phyloP scores from a whole-genome alignment of 2,113 vertebrate genomes.

The Carassius gibelio region DNA sequence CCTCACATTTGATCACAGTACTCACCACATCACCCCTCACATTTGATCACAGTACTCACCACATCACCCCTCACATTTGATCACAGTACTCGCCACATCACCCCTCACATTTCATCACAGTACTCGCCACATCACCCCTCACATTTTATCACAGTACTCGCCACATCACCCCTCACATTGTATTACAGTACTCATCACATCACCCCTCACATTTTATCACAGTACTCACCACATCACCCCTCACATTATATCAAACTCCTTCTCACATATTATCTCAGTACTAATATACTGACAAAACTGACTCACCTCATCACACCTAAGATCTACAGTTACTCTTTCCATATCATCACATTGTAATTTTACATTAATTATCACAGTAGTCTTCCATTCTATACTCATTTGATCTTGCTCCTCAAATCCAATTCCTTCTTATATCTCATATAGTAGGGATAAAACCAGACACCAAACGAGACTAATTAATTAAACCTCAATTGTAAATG shows the following conservation, averaged over 20 bases:
- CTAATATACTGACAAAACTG: background rate
- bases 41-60: too few relatives aligned
- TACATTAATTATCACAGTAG: background rate
- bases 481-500: conserved; percentile 81
- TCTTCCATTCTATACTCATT: background rate
- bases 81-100: too few relatives aligned
- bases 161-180: too few relatives aligned
- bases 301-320: background rate
- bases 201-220: background rate
- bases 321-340: background rate
- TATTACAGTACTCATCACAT: too few relatives aligned
- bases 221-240: background rate
- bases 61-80: too few relatives aligned
- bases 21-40: too few relatives aligned
- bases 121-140: too few relatives aligned
- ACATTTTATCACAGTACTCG: too few relatives aligned
- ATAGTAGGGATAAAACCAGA: conserved; percentile 3
- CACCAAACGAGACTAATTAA: conserved; percentile 69
- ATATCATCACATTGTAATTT: background rate
- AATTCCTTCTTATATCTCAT: conserved; percentile 9
- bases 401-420: background rate
- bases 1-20: too few relatives aligned
- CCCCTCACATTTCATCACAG: too few relatives aligned
- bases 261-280: background rate
- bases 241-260: background rate